A percentile compares a stretch with the other conserved stretches of the same genome.
These are phyloP conservation scores for Cryptotis parvus DNA, from an alignment of 2,113 vertebrate species.

Conservation along the genomic window DNA sequence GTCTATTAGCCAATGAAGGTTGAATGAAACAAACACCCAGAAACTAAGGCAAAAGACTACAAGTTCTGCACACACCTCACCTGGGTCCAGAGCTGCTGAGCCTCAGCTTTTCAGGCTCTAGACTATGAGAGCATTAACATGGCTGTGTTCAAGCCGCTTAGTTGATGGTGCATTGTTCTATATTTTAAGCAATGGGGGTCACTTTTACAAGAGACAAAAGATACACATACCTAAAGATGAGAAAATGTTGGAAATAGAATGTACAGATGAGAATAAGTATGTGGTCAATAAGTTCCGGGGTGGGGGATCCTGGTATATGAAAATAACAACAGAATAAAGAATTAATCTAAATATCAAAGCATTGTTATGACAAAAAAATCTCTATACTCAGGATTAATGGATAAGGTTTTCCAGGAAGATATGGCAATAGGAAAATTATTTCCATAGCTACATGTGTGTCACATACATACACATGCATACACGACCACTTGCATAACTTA, in stretches of 20 bases:
- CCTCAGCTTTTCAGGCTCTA: not conserved
- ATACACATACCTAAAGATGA: not conserved
- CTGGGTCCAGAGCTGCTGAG: not conserved
- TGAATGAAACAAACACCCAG: not conserved
- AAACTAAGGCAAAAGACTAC: not conserved
- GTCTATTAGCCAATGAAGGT: not conserved
- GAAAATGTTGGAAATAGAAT: not conserved
- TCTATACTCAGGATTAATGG: not conserved
- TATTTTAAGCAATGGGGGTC: too few relatives aligned
- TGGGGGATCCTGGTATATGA: not conserved
- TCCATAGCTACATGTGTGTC: not conserved
- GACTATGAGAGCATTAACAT: not conserved
- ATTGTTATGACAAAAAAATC: not conserved
- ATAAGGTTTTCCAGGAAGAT: not conserved
- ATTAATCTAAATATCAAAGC: conserved; percentile 1
- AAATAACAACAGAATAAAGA: conserved; percentile 10
- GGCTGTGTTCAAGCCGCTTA: not conserved
- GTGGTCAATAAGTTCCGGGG: not conserved
- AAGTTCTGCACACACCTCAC: not conserved
- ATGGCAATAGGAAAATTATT: not conserved
- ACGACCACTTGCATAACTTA: not conserved
- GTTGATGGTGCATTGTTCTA: not conserved
- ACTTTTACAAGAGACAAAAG: too few relatives aligned
- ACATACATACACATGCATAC: not conserved
- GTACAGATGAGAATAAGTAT: not conserved